A percentile compares a stretch with the other conserved stretches of the same genome.
phyloP scores from a whole-genome alignment of 2,113 vertebrate species.

The Chionomys nivalis region DNA sequence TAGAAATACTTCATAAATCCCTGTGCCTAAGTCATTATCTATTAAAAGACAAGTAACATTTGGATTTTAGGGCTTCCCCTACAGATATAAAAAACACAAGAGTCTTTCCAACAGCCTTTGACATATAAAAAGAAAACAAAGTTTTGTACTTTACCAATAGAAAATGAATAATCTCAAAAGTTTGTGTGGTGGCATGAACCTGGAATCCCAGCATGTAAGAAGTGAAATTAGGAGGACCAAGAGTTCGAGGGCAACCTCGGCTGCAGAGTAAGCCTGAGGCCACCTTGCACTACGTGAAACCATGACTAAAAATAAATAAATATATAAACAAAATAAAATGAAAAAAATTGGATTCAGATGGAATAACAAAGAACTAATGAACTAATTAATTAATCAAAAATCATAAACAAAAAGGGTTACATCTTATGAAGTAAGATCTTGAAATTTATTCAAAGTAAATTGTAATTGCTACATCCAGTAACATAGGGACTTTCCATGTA shows the following conservation, averaged over 20 bases:
- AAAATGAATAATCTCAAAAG: background rate
- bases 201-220: too few relatives aligned
- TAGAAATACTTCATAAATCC: background rate
- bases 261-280: too few relatives aligned
- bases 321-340: too few relatives aligned
- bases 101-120: background rate
- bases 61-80: background rate
- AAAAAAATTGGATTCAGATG: background rate
- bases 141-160: background rate
- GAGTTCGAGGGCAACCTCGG: too few relatives aligned
- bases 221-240: background rate
- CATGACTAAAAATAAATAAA: background rate
- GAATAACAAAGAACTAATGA: background rate
- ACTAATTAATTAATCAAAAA: background rate
- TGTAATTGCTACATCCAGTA: background rate
- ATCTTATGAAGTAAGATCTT: background rate
- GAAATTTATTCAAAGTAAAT: constrained; percentile 25
- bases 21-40: background rate
- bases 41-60: background rate
- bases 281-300: background rate
- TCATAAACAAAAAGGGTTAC: background rate
- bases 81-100: background rate
- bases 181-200: too few relatives aligned
- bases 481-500: background rate
- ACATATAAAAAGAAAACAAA: background rate